Conservation (phyloP, 1,140 invertebrate genomes). For the Cylas formicarius region DNA sequence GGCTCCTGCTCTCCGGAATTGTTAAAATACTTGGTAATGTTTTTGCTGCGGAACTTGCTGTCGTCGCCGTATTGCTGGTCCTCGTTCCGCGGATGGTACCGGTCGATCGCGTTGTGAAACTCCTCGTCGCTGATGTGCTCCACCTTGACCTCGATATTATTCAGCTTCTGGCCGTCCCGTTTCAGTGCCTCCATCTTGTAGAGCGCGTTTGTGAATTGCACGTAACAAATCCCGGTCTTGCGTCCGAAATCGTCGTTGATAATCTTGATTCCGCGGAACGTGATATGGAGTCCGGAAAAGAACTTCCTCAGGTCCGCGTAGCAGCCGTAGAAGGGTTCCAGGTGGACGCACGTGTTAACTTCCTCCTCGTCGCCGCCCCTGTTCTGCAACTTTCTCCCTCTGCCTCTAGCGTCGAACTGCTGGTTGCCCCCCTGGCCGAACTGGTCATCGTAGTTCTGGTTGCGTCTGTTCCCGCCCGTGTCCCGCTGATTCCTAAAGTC, state of each 20-base stretch:
- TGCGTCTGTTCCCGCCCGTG: no score
- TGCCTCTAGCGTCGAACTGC: background rate
- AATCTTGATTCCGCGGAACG: constrained; percentile 77
- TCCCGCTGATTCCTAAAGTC: no score
- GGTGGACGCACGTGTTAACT: constrained; percentile 53
- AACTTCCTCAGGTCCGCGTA: constrained; percentile 74
- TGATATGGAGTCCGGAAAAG: constrained; percentile 70
- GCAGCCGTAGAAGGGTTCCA: constrained; percentile 48
- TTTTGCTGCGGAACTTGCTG: constrained; percentile 15
- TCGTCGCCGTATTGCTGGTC: constrained; percentile 11
- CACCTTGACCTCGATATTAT: constrained; percentile 55
- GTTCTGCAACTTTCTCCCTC: background rate
- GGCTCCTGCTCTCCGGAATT: constrained; percentile 34
- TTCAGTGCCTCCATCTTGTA: constrained; percentile 64
- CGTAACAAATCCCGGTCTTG: constrained; percentile 69
- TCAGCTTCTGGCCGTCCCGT: constrained; percentile 50
- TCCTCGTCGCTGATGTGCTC: constrained; percentile 53
- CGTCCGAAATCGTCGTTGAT: constrained; percentile 72
- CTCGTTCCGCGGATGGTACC: constrained; percentile 45
- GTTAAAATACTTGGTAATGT: constrained; percentile 36
- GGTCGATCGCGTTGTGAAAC: constrained; percentile 59
- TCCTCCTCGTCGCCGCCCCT: background rate
- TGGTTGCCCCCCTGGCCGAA: background rate
- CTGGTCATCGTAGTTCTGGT: no score
- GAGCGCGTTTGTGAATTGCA: constrained; percentile 63